Conservation (phyloP, 2,888 invertebrate species). For the Lithophane leautieri region DNA sequence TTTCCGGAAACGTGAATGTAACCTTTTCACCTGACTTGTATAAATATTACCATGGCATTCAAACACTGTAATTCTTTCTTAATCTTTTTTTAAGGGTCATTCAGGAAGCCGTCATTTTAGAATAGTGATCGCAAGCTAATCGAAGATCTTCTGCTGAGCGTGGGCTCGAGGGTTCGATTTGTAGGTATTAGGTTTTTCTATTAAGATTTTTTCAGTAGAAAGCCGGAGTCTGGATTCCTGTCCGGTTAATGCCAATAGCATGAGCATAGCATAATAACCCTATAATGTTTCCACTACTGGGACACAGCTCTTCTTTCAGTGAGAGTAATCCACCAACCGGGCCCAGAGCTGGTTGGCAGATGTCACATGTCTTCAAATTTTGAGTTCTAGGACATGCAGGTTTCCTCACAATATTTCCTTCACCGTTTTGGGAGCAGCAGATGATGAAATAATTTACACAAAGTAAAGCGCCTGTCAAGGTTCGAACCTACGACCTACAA, state of each 20-base stretch:
- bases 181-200: too few species aligned
- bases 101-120: background rate
- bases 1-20: background rate
- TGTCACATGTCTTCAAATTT: background rate
- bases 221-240: too few species aligned
- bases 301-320: background rate
- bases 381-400: background rate
- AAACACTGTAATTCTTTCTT: background rate
- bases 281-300: background rate
- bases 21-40: background rate
- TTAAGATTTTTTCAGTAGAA: background rate
- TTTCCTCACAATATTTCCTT: background rate
- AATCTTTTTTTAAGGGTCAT: background rate
- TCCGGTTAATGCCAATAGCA: background rate
- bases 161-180: background rate
- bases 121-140: background rate
- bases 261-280: background rate
- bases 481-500: background rate
- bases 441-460: background rate
- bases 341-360: background rate
- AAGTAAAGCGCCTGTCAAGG: background rate
- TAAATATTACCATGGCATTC: background rate
- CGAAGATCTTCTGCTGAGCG: background rate
- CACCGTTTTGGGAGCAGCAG: background rate
- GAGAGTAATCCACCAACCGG: background rate